A percentile compares a stretch with the other conserved stretches of the same genome.
phyloP scores from a whole-genome alignment of 2,797 vertebrate genomes.

The Cetoscarus ocellatus region DNA sequence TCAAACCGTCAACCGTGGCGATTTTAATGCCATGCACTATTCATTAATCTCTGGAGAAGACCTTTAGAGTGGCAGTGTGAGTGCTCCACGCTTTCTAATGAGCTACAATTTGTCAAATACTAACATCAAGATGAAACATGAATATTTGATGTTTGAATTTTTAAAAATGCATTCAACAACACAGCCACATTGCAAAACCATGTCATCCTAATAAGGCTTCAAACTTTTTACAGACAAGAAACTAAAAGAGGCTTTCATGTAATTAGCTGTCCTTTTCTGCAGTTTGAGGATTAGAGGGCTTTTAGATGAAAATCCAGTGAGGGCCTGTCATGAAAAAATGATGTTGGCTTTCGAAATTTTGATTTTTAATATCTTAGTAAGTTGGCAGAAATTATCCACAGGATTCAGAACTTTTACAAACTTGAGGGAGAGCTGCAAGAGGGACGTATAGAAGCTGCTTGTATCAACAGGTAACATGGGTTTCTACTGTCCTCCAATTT shows the following conservation, averaged over 20 bases:
- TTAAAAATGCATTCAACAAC: not conserved
- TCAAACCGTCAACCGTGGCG: conserved; percentile 24
- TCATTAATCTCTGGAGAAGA: conserved; percentile 10
- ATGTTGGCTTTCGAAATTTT: no score
- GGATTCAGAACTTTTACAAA: no score
- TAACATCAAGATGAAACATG: not conserved
- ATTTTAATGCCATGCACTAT: not conserved
- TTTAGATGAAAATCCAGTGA: not conserved
- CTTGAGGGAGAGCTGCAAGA: no score
- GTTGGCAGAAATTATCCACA: no score
- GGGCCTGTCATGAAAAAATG: not conserved
- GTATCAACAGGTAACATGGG: no score
- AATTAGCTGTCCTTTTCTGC: not conserved
- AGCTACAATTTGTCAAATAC: not conserved
- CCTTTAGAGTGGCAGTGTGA: not conserved
- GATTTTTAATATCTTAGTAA: no score
- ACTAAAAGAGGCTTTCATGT: not conserved
- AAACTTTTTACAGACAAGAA: not conserved
- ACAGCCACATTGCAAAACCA: not conserved
- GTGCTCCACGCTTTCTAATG: not conserved
- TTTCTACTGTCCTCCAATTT: no score
- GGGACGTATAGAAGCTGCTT: no score
- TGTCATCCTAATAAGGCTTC: not conserved
- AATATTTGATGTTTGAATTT: not conserved
- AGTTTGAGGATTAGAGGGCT: not conserved